phyloP scores from a whole-genome alignment of 2,113 vertebrate genomes.

The Dermatemys mawii region DNA sequence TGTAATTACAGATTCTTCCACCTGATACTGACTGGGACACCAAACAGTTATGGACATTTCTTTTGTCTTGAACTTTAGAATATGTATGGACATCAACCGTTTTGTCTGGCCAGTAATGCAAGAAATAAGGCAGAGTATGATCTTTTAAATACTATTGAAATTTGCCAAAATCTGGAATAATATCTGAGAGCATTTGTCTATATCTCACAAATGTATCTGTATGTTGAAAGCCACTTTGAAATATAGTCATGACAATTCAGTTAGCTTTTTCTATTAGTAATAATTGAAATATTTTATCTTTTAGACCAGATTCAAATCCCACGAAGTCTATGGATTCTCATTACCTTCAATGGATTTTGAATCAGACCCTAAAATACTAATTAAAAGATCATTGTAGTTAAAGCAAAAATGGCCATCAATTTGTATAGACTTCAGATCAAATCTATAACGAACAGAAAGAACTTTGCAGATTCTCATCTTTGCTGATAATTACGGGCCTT shows the following conservation, averaged over 20 bases:
- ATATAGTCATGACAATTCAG: neutral
- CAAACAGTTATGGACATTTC: neutral
- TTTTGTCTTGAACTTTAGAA: neutral
- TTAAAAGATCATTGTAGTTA: neutral
- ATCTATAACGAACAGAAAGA: neutral
- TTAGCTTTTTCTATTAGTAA: neutral
- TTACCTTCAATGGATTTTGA: neutral
- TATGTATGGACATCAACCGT: neutral
- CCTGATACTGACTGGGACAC: neutral
- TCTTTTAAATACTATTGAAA: neutral
- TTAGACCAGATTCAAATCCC: neutral
- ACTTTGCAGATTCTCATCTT: neutral
- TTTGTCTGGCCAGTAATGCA: neutral
- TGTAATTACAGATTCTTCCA: neutral
- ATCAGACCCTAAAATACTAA: neutral
- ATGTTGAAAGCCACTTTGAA: neutral
- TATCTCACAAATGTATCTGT: no score
- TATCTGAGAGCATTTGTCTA: neutral
- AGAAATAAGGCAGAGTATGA: neutral
- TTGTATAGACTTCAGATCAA: neutral
- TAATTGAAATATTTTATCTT: neutral
- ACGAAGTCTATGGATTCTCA: neutral
- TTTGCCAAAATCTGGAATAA: neutral
- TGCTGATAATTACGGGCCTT: neutral
- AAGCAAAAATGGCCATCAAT: neutral